phyloP scores from a whole-genome alignment of 2,888 invertebrate species.

The Phlogophora meticulosa region DNA sequence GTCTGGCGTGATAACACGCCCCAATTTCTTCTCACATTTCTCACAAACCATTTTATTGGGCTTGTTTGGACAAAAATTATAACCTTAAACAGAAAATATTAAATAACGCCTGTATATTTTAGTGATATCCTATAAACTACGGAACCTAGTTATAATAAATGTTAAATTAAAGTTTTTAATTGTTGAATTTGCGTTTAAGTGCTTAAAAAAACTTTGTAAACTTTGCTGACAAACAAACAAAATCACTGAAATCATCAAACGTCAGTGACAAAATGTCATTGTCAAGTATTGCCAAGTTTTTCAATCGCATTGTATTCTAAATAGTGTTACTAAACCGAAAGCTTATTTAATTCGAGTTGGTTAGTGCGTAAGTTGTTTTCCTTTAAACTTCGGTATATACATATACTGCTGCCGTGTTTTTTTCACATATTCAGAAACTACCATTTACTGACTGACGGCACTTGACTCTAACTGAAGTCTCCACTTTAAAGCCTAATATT shows the following conservation, averaged over 20 bases:
- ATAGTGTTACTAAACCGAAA: background rate
- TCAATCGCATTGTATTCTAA: background rate
- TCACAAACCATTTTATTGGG: slow-evolving; percentile 95
- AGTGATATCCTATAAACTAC: background rate
- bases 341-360: background rate
- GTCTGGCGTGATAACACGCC: slow-evolving; percentile 98
- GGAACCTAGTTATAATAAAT: background rate
- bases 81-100: slow-evolving; percentile 21
- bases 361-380: background rate
- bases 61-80: slow-evolving; percentile 28
- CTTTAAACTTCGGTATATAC: no score
- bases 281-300: background rate
- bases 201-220: background rate
- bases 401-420: no score
- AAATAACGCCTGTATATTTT: background rate
- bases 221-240: slow-evolving; percentile 36
- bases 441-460: no score
- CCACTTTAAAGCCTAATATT: no score
- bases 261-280: background rate
- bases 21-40: slow-evolving; percentile 97
- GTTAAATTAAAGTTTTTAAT: no score
- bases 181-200: no score
- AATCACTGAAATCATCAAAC: background rate
- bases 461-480: no score
- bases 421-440: no score